Base-by-base conservation (phyloP, 53 echinoderm and acorn worm genomes). In the Astropecten irregularis region DNA sequence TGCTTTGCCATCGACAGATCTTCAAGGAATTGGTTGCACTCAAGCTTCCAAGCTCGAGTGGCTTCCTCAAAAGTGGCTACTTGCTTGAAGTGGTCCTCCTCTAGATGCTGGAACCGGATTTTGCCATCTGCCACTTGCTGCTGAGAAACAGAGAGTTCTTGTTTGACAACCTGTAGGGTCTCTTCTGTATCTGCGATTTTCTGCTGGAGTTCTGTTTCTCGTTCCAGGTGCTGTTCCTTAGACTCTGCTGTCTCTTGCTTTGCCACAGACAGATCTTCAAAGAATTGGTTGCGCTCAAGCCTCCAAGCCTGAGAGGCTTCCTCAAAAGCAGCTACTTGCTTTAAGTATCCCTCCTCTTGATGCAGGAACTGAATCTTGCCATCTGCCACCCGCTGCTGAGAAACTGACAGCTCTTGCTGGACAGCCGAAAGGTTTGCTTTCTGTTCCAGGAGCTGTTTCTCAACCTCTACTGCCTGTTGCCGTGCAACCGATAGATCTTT, bases 171-270 rank as follows among this genome's bases (percentile, higher is more conserved):
- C 73, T 59, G 40, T 35, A 76, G 76, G 23, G 84, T 72, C 25
- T 81, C 95, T 51, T 95, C 87, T 5, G 79, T 47, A 26, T 77
- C 81, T 34, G 27, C 54, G 3, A 90, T 47, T 65, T 88, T 69
- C 42, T 66, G 36, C 56, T 15, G 22, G 42, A 34, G 58, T 13
- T 40, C 22, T 54, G 52, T 54, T n/a, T 54, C 23, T 37, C 20
- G 53, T 49, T n/a, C n/a, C n/a, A n/a, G 35, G 44, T 86, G 49
- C 23, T 66, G 83, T 11, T 55, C 49, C n/a, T 86, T 49, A 0
- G 86, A 50, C 18, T 74, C 49, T 19, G 50, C 52, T 10, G 54
- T 62, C 82, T 92, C 69, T 15, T 89, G 73, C 62, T 82, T 73
- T 54, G 79, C 27, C 14, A 48, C 18, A 42, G 79, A 44, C 39